Base-by-base conservation (phyloP, 2,113 vertebrate genomes). In the Carettochelys insculpta region DNA sequence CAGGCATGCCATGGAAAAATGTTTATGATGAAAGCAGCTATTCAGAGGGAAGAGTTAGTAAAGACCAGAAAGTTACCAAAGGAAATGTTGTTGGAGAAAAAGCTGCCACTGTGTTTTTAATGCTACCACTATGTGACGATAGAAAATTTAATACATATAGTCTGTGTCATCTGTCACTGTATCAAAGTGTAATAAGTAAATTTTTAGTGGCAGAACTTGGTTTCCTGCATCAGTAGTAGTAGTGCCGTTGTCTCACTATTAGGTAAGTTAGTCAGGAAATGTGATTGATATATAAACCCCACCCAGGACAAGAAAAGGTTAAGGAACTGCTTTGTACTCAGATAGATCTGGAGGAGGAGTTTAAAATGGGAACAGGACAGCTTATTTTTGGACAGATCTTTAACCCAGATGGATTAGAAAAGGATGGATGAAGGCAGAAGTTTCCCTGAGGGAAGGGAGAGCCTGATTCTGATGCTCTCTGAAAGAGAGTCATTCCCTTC, bases 21-120 rank as follows among this genome's bases (percentile, higher is more conserved):
- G 24, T 78, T 82, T 5, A 52, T 84, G 86, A 83, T 91, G 19
- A 43, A 50, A 79, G 50, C 79, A 8, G 9, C 84, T 3, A 31
- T 65, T 34, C 19, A n/a, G 7, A 75, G 10, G 58, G n/a, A 53
- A 95, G 89, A 92, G 1, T 13, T 85, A 68, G 45, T 85, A 14
- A 56, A 56, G 34, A 73, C 14, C 0, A 1, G 52, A 27, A 80
- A 31, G 27, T 56, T 17, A 20, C 38, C 78, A 43, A 38, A 41
- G 9, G 22, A 43, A 3, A 43, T 52, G n/a, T 50, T 80, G 9
- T 81, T 83, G 43, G 5, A n/a, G 9, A 90, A 31, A 0, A 0
- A 5, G 19, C 76, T 43, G 2, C 4, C 16, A 16, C 45, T 22
- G 11, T 83, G 52, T 89, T 34, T 19, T 43, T 81, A 16, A 81